Conservation (phyloP, 2,888 invertebrate species). For the Drosophila fulvimacula region DNA sequence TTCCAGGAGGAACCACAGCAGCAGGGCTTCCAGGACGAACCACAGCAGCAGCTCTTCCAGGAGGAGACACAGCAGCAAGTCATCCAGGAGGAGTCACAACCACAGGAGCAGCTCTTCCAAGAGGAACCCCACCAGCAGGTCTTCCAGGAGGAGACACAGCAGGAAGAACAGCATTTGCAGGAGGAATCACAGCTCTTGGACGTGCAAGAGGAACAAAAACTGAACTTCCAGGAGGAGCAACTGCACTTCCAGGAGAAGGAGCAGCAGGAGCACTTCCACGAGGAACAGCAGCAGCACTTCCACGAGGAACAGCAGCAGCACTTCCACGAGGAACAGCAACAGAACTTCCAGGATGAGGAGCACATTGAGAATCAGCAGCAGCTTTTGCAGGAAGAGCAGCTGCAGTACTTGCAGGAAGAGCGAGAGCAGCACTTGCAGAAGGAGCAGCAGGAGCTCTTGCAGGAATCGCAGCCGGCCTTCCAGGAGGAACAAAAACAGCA, state of each 20-base stretch:
- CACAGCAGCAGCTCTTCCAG: conserved; percentile 7
- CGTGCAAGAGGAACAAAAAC: conserved; percentile 20
- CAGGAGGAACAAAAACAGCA: not conserved
- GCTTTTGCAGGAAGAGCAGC: conserved; percentile 19
- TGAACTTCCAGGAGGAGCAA: conserved; percentile 4
- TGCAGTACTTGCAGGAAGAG: conserved; percentile 6
- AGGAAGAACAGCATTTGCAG: conserved; percentile 1
- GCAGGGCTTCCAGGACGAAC: conserved; percentile 3
- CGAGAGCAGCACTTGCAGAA: conserved; percentile 6
- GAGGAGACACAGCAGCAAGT: conserved; percentile 13
- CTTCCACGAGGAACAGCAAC: conserved; percentile 7
- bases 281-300: conserved; percentile 10
- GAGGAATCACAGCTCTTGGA: conserved; percentile 10
- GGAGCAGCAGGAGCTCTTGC: not conserved
- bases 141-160: conserved; percentile 20
- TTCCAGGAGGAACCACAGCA: conserved; percentile 1
- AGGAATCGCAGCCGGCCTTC: conserved; percentile 2
- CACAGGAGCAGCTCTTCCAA: conserved; percentile 6
- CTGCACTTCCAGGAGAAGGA: conserved; percentile 12
- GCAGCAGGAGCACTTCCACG: conserved; percentile 5
- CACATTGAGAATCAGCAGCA: conserved; percentile 2
- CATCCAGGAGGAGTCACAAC: not conserved
- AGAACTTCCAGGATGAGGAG: conserved; percentile 1
- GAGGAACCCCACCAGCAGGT: conserved; percentile 3
- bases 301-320: conserved; percentile 3